Percentiles rank a stretch among this genome's conserved stretches.
These are phyloP conservation scores for Cyrtodaria siliqua DNA, from an alignment of 2,888 invertebrate genomes.

Conservation along the genomic window DNA sequence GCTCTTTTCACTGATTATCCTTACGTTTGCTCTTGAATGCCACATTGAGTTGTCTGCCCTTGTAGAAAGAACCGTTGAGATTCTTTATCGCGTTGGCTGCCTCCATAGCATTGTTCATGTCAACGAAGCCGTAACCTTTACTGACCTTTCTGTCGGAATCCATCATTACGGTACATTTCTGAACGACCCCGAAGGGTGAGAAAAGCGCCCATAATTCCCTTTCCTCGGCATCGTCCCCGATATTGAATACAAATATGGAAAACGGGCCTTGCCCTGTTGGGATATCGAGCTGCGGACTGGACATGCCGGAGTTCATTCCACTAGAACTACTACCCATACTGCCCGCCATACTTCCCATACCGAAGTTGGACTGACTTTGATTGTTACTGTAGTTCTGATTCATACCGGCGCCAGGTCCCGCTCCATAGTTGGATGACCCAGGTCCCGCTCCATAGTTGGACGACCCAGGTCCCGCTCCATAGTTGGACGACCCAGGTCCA, in stretches of 20 bases:
- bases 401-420: not conserved
- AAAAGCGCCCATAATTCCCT: constrained; percentile 85
- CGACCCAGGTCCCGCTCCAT: too few relatives aligned
- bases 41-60: constrained; percentile 85
- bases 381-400: not conserved
- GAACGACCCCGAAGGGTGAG: constrained; percentile 85
- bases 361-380: not conserved
- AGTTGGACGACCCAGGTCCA: constrained; percentile 29
- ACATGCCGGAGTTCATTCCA: constrained; percentile 21
- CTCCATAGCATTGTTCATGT: constrained; percentile 85
- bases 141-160: constrained; percentile 82
- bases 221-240: constrained; percentile 85
- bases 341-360: too few relatives aligned
- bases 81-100: constrained; percentile 84
- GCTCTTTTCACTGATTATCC: too few relatives aligned
- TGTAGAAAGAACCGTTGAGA: constrained; percentile 84
- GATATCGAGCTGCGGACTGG: constrained; percentile 29
- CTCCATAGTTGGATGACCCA: too few relatives aligned
- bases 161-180: constrained; percentile 85
- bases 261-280: constrained; percentile 52
- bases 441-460: too few relatives aligned
- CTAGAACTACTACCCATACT: constrained; percentile 10
- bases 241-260: constrained; percentile 85
- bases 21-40: constrained; percentile 72
- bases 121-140: constrained; percentile 86